Conservation (phyloP, 2,888 invertebrate genomes). For the Philereme vetulata region DNA sequence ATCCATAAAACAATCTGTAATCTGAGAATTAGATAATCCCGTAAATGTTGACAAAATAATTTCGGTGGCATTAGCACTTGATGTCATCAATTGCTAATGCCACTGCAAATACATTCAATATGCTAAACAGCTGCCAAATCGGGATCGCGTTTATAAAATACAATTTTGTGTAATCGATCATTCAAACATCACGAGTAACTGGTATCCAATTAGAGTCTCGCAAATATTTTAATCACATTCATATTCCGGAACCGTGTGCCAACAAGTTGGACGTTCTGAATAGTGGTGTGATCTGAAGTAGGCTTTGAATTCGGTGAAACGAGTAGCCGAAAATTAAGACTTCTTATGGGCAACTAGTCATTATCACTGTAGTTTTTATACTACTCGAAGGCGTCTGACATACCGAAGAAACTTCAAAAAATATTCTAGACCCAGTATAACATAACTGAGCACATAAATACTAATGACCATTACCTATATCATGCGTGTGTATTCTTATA, state of each 20-base stretch:
- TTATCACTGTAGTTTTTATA: too few species aligned
- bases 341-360: too few species aligned
- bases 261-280: slow-evolving; percentile 24
- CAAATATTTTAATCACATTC: slow-evolving; percentile 35
- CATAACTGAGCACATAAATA: too few species aligned
- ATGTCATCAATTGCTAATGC: not conserved
- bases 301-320: not conserved
- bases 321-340: too few species aligned
- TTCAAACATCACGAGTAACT: slow-evolving; percentile 21
- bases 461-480: too few species aligned
- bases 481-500: too few species aligned
- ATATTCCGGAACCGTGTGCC: slow-evolving; percentile 21
- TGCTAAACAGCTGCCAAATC: slow-evolving; percentile 10
- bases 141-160: slow-evolving; percentile 13
- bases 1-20: too few species aligned
- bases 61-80: not conserved
- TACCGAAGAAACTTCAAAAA: too few species aligned
- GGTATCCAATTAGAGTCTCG: slow-evolving; percentile 29
- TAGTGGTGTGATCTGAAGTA: slow-evolving; percentile 14
- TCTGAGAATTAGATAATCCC: too few species aligned
- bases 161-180: slow-evolving; percentile 27
- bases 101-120: slow-evolving; percentile 8
- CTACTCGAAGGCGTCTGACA: too few species aligned
- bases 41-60: not conserved
- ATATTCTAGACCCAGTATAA: too few species aligned